Base-by-base conservation (phyloP, 1,140 invertebrate species). In the Triops longicaudatus region DNA sequence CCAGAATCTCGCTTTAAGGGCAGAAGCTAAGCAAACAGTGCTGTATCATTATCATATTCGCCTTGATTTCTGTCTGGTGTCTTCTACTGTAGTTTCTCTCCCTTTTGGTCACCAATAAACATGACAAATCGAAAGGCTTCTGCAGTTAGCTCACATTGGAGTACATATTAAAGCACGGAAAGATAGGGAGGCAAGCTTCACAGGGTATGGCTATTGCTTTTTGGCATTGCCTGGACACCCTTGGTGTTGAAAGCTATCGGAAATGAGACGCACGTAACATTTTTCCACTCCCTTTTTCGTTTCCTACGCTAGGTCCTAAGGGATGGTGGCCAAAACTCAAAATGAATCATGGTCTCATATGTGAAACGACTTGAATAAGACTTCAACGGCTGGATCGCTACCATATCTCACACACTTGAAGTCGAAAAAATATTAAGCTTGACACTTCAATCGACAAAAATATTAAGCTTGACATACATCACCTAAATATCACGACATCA, bases 111-210 rank as follows among this genome's bases (percentile, higher is more conserved):
- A 63, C 17, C 50, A 63, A 63, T 63, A 63, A 63, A 63, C 50
- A 63, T 63, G 50, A 63, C 22, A 63, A 63, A 63, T n/a, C 50
- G 50, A 63, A 63, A 63, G 50, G 50, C 22, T 63, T 63, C 50
- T 63, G 14, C 22, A 22, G 50, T 63, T 63, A 63, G 50, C n/a
- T 63, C 17, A 63, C 50, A 22, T 22, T 63, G n/a, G 22, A 63
- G 17, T 63, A 63, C 22, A 63, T 22, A 63, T 22, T 22, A 7
- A 17, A 22, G 22, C 50, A 22, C 50, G 22, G 17, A 63, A 22
- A 63, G 50, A 63, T 22, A 22, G 17, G 14, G 50, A 22, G 50
- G 6, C 50, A 1, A 63, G 50, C 50, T 63, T 63, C 50, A 17
- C 50, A 22, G 50, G 2, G 50, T 17, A 22, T 63, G 7, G 50